Base-by-base conservation (phyloP, 2,888 invertebrate species). In the Neoaliturus tenellus region DNA sequence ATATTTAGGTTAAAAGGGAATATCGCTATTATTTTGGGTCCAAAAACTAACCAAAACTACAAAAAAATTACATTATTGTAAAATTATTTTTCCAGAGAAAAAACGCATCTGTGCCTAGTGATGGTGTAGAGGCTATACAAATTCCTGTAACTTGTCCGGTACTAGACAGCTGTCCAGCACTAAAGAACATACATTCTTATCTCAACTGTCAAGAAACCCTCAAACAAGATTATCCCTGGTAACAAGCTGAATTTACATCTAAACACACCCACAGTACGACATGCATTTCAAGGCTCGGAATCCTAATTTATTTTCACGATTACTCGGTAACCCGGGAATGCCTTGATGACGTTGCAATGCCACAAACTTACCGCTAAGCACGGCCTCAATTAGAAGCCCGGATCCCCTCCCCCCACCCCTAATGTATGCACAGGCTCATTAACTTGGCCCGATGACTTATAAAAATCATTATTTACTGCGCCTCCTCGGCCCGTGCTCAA, bases 391-490 rank as follows among this genome's bases (percentile, higher is more conserved):
- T 69, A 69, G 39, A 33, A 10, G n/a, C 58, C 14, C 20, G 25
- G 48, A 8, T 14, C 55, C 55, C 55, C 28, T 20, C 5, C 39
- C 69, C 3, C 39, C n/a, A 20, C 17, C 67, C 3, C 35, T 69
- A 69, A 69, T 69, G 69, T 69, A 69, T 69, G 69, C 69, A 35
- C 69, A 23, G 20, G 39, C 69, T 69, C 69, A 69, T 69, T 69
- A 69, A 39, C 39, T 10, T 20, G 39, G n/a, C 23, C n/a, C 6
- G 69, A 69, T 69, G 69, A 69, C 69, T 69, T 69, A 69, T 69
- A 69, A 69, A 69, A 69, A 69, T 69, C 69, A 69, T 69, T 69
- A 69, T 69, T 69, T 69, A 69, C 39, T 69, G 69, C 69, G 3
- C 20, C 39, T 5, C 20, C 39, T 5, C 33, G 39, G 20, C 35